These are phyloP conservation scores for Nomada fucata DNA, from an alignment of 2,888 invertebrate genomes.

Conservation along the genomic window DNA sequence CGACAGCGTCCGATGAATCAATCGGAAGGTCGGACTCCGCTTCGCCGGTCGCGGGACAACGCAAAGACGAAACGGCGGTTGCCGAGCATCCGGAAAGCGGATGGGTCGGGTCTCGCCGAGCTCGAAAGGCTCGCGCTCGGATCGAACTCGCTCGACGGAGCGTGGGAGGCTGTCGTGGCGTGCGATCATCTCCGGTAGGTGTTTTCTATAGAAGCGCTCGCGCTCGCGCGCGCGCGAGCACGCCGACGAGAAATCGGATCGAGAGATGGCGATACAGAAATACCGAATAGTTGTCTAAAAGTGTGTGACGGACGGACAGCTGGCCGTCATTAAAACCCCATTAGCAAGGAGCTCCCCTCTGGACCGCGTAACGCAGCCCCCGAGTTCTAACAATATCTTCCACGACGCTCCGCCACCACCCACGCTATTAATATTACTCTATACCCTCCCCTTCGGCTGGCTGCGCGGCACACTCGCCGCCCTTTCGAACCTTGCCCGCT, in stretches of 20 bases:
- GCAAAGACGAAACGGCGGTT: slow-evolving; percentile 4
- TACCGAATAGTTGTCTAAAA: slow-evolving; percentile 81
- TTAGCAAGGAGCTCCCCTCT: slow-evolving; percentile 77
- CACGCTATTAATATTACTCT: slow-evolving; percentile 82
- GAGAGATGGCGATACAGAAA: slow-evolving; percentile 78
- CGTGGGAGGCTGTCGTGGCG: slow-evolving; percentile 32
- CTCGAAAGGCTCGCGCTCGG: slow-evolving; percentile 1
- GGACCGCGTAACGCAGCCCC: slow-evolving; percentile 74
- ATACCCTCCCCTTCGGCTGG: slow-evolving; percentile 65
- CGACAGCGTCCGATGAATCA: slow-evolving; percentile 36
- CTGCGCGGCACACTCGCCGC: slow-evolving; percentile 38
- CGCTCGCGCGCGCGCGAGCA: no score
- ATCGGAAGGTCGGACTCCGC: slow-evolving; percentile 19
- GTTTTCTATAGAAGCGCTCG: no score
- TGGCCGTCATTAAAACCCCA: slow-evolving; percentile 84
- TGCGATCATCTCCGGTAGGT: slow-evolving; percentile 14
- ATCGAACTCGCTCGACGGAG: slow-evolving; percentile 1
- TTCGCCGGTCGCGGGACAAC: slow-evolving; percentile 27
- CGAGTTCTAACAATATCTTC: slow-evolving; percentile 83
- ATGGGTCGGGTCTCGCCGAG: background rate
- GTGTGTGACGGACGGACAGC: slow-evolving; percentile 83
- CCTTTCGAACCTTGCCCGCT: slow-evolving; percentile 1
- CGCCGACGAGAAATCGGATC: slow-evolving; percentile 61
- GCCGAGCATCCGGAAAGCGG: slow-evolving; percentile 18
- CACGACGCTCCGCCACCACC: slow-evolving; percentile 78